Base-by-base conservation (phyloP, 1,140 invertebrate genomes). In the Drosophila tsacasi region DNA sequence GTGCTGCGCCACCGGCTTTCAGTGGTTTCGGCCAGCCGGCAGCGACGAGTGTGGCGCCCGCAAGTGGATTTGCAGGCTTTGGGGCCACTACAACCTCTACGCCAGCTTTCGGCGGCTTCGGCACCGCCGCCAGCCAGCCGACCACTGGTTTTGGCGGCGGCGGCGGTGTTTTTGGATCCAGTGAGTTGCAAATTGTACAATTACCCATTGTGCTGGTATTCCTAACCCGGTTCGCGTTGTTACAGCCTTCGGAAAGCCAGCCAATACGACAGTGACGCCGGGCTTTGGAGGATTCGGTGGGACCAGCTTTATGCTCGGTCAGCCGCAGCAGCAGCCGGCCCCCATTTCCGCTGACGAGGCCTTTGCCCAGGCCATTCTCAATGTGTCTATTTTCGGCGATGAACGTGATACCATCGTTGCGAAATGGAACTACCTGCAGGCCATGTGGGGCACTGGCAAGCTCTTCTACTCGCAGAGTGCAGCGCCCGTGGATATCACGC, bases 381-480 rank as follows among this genome's bases (percentile, higher is more conserved):
- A 96, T 83, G 97, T 97, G 49, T 96, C 96, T 55, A 95, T 99
- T 23, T 99, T 97, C 93, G 97, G 97, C 37, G 98, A 99, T 93
- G 98, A 99, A 84, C 94, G 98, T 40, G 98, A 99, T 92, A 96
- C 96, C 68, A 96, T 98, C 35, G 94, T 99, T 40, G 97, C 97
- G 3, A 97, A 97, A 92, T 99, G 97, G 97, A 99, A 99, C 92
- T 95, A 98, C 65, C 93, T 99, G 44, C 98, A 99, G 93, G 97
- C 98, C 2, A 96, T 97, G 76, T 99, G 98, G 98, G 98, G 98
- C 3, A 93, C 93, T 83, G 95, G 95, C 7, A 95, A 96, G 93
- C 96, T 97, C 5, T 98, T 96, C 90, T 98, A 97, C 92, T 95
- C 95, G 21, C 93, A 95, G 40, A 96, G 95, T 82, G 94, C 94